Percentiles rank a stretch among this genome's conserved stretches.
Conservation (phyloP, 2,888 invertebrate species). For the Polia nebulosa region DNA sequence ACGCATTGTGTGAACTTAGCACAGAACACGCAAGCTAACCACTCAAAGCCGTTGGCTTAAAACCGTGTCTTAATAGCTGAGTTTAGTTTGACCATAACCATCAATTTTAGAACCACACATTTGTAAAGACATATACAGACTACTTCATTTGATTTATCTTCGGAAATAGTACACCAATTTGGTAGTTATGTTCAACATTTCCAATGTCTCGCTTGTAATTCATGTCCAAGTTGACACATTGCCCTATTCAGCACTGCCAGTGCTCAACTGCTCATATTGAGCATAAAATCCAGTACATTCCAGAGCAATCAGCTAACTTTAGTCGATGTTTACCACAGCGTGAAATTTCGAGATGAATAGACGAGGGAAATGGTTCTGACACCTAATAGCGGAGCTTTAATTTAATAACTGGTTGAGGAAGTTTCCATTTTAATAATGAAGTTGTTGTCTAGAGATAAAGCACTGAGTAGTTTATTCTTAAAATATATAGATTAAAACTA, state of each 20-base stretch:
- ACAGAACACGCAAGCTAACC: no score
- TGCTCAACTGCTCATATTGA: constrained; percentile 25
- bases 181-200: constrained; percentile 24
- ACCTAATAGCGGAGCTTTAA: neutral
- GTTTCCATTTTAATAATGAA: neutral
- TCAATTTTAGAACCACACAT: constrained; percentile 3
- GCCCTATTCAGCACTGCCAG: constrained; percentile 38
- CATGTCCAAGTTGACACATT: constrained; percentile 48
- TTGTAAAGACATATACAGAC: constrained; percentile 7
- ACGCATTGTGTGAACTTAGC: no score
- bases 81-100: neutral
- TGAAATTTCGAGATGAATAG: constrained; percentile 45
- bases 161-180: constrained; percentile 40
- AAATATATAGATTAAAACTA: no score
- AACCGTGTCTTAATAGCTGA: neutral
- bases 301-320: constrained; percentile 74
- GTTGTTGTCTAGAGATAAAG: no score
- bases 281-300: constrained; percentile 41
- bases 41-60: no score
- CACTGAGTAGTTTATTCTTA: no score
- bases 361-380: constrained; percentile 26
- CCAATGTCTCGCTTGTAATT: constrained; percentile 46
- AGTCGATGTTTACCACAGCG: constrained; percentile 36
- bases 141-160: constrained; percentile 33
- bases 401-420: neutral